Percentiles rank a stretch among this genome's conserved stretches.
Conservation (phyloP, 2,113 vertebrate genomes). For the Planiliza haematocheilus region DNA sequence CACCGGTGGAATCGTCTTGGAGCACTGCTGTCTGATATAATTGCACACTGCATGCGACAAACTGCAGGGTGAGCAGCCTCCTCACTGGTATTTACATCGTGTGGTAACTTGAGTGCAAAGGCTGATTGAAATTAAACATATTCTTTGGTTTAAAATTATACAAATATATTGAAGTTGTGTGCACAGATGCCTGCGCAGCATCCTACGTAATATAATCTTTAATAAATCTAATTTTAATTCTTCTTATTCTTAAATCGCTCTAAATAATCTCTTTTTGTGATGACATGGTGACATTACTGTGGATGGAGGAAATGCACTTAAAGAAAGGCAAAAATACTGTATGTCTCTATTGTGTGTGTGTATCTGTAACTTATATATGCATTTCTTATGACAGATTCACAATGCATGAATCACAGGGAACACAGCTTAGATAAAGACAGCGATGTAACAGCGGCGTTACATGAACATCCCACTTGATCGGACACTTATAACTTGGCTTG, state of each 20-base stretch:
- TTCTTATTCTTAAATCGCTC: constrained; percentile 16
- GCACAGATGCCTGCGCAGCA: constrained; percentile 40
- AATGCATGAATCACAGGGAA: constrained; percentile 71
- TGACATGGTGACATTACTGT: constrained; percentile 13
- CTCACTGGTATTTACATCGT: constrained; percentile 56
- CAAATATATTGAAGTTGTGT: constrained; percentile 58
- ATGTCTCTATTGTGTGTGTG: constrained; percentile 29
- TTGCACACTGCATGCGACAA: constrained; percentile 11
- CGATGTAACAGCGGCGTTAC: constrained; percentile 55
- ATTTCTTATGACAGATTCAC: constrained; percentile 73
- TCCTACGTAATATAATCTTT: constrained; percentile 57
- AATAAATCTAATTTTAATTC: constrained; percentile 48
- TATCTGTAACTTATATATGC: constrained; percentile 52
- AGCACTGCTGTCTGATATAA: constrained; percentile 24
- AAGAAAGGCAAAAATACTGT: constrained; percentile 56
- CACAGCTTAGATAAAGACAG: constrained; percentile 58
- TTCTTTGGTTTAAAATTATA: constrained; percentile 79
- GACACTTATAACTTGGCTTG: constrained; percentile 67
- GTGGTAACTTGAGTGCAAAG: constrained; percentile 64
- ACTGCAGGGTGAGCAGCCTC: constrained; percentile 30
- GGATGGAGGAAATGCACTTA: constrained; percentile 32
- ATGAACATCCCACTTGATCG: constrained; percentile 63
- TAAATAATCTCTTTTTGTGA: constrained; percentile 45
- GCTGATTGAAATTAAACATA: constrained; percentile 53
- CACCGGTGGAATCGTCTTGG: constrained; percentile 10